Evolutionary conservation across 1,140 invertebrate species (phyloP).

Genomic region (Drosophila albomicans): DNA sequence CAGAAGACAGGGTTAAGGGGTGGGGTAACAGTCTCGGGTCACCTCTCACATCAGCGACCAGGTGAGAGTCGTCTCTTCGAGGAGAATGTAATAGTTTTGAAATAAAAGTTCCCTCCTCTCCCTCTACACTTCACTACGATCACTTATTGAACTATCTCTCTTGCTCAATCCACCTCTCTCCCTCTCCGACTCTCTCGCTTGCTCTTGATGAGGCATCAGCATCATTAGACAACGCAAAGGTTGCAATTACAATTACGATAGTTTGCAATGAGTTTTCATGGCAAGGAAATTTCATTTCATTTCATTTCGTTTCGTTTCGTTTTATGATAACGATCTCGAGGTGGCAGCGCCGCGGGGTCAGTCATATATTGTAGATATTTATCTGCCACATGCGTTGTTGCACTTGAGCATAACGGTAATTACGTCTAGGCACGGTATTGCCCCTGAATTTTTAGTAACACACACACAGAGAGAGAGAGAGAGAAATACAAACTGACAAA

Average conservation of each 20-base stretch:
- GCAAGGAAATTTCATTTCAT: conserved; percentile 61
- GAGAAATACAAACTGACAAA: conserved; percentile 10
- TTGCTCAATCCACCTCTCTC: conserved; percentile 1
- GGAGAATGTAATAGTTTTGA: conserved; percentile 28
- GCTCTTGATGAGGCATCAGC: conserved; percentile 2
- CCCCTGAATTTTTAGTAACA: conserved; percentile 69
- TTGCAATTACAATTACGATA: conserved; percentile 59
- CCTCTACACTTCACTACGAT: neutral
- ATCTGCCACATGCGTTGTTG: conserved; percentile 72
- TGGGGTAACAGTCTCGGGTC: conserved; percentile 16
- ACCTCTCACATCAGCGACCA: conserved; percentile 41
- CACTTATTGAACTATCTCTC: neutral
- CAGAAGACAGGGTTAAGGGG: neutral
- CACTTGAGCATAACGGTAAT: conserved; percentile 81
- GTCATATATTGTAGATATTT: conserved; percentile 59
- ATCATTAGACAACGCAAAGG: conserved; percentile 43
- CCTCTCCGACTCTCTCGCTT: neutral
- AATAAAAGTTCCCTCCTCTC: neutral
- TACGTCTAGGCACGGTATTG: conserved; percentile 78
- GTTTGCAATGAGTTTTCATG: conserved; percentile 49
- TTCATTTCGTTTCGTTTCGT: conserved; percentile 54
- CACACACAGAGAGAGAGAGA: conserved; percentile 21
- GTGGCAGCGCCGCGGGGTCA: conserved; percentile 54
- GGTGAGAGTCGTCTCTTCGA: conserved; percentile 36
- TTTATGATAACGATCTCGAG: conserved; percentile 60